Evolutionary conservation across 2,113 vertebrate species (phyloP), one percentile per base, ranked within the genome.

Genomic region (Coptodon rendalli): DNA sequence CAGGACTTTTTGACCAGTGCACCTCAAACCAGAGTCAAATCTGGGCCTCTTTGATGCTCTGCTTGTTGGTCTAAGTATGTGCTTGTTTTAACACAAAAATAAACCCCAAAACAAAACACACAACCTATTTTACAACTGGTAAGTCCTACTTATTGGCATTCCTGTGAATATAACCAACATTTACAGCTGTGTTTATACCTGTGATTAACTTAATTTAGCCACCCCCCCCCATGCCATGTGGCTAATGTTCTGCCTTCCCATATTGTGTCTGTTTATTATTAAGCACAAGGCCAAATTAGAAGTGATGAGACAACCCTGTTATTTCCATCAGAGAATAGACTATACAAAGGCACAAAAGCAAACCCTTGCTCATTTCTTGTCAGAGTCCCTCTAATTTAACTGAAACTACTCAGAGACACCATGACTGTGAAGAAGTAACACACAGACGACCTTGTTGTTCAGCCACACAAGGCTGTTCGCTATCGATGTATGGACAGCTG

Each of bases 401-500:
- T 24, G 40, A 89, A 84, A 83, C 8, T 31, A 71, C 83, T 79
- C 24, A 82, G 24, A 63, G 71, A 87, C 50, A 43, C 12, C 16
- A 13, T 68, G 19, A 53, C 68, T 48, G 14, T 14, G 66, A 78
- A 48, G 48, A 85, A 59, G 7, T 50, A 82, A 40, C 17, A 86
- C 56, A 92, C 85, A 85, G 84, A 12, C 4, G 4, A 82, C 61
- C 83, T 76, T 93, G 80, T 90, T 81, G 16, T 24, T 82, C 29
- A 16, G 53, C 68, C 24, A 40, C 82, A 87, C 17, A 82, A 81
- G 31, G 68, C 40, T 48, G 34, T 83, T 80, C 34, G 24, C 63
- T 81, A 31, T 89, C 43, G 76, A 91, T 91, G 87, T 89, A 94
- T 91, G 87, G 85, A 88, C 86, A 94, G 90, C 92, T 94, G 92